phyloP scores from a whole-genome alignment of 2,888 invertebrate species.

The Gymnoscelis rufifasciata region DNA sequence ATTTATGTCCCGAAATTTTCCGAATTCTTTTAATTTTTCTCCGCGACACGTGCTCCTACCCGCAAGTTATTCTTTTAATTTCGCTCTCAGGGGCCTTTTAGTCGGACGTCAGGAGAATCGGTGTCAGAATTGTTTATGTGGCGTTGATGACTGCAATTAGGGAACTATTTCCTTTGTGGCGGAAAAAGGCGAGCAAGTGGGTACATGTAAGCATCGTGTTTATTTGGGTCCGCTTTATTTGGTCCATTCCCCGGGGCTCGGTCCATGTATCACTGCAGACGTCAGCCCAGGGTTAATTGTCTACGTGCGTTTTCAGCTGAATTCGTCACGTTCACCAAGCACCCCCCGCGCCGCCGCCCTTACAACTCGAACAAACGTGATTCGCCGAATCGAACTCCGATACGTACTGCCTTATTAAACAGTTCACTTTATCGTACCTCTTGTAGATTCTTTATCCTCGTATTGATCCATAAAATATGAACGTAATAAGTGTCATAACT shows the following conservation, averaged over 20 bases:
- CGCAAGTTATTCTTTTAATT: constrained; percentile 37
- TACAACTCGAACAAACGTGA: constrained; percentile 43
- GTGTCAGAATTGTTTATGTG: constrained; percentile 14
- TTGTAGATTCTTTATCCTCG: constrained; percentile 27
- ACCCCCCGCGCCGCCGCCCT: constrained; percentile 31
- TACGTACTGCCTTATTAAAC: constrained; percentile 27
- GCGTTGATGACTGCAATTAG: constrained; percentile 20
- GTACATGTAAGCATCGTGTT: constrained; percentile 44
- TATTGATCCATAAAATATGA: constrained; percentile 28
- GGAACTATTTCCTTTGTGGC: constrained; percentile 37
- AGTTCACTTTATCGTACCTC: constrained; percentile 37
- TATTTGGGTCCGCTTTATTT: constrained; percentile 54
- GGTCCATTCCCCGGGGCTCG: constrained; percentile 44
- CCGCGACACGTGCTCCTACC: constrained; percentile 51
- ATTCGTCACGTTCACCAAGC: constrained; percentile 58
- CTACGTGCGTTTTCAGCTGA: constrained; percentile 68
- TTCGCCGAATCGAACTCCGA: constrained; percentile 35
- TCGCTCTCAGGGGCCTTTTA: constrained; percentile 32
- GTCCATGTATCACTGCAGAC: constrained; percentile 64
- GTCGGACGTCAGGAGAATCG: constrained; percentile 8
- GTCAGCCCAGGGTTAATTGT: constrained; percentile 66
- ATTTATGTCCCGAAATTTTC: constrained; percentile 69
- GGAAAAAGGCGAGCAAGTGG: constrained; percentile 42
- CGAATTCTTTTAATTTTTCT: constrained; percentile 70
- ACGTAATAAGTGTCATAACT: constrained; percentile 33